Conservation (phyloP, 2,888 invertebrate genomes). For the Capitulum mitella region DNA sequence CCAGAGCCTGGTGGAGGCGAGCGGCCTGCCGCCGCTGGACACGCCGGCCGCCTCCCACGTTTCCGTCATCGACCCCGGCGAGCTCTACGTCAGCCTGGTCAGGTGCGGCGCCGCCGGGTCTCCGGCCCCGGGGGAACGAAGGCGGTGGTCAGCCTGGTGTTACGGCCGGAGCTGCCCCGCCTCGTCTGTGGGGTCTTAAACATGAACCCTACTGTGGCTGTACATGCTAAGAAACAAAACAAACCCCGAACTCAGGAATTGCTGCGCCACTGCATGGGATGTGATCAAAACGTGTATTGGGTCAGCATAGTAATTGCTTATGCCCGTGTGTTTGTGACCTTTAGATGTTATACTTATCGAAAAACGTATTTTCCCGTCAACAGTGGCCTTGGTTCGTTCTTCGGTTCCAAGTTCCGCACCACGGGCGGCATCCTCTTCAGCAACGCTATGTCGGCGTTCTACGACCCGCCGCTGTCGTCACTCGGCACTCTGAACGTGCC, state of each 20-base stretch:
- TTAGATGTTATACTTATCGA: no score
- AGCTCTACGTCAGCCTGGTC: constrained; percentile 59
- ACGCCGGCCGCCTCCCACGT: constrained; percentile 50
- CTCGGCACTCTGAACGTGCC: constrained; percentile 31
- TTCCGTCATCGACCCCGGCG: constrained; percentile 57
- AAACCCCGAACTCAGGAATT: no score
- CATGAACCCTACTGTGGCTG: no score
- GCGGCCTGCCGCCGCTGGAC: not conserved
- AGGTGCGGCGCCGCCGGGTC: constrained; percentile 58
- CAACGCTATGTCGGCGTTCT: constrained; percentile 39
- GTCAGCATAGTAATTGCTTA: no score
- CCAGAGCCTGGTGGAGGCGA: not conserved
- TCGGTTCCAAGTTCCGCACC: constrained; percentile 50
- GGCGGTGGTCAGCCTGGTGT: no score
- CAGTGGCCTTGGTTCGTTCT: constrained; percentile 52
- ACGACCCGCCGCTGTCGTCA: constrained; percentile 38
- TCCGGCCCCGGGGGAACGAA: no score
- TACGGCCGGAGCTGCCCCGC: no score
- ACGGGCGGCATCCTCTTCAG: constrained; percentile 52
- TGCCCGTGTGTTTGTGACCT: no score
- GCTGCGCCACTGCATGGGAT: no score
- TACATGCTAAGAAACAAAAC: no score
- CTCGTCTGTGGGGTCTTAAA: no score
- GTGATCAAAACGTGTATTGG: no score
- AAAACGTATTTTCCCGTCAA: not conserved